A percentile compares a stretch with the other conserved stretches of the same genome.
Evolutionary conservation across 2,888 invertebrate genomes (phyloP).

Genomic region (Amitus sp.): DNA sequence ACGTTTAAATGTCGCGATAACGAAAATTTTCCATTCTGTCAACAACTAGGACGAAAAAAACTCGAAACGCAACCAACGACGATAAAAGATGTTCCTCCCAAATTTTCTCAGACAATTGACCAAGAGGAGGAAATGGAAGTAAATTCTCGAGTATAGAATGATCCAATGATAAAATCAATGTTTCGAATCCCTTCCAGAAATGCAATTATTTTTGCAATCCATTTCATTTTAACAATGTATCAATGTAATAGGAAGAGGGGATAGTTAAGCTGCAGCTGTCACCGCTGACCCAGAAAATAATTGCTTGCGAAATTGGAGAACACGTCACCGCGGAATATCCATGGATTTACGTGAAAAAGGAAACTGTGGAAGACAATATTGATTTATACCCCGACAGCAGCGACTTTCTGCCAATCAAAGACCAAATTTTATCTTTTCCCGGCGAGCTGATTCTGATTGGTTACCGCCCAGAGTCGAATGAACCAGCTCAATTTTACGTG

Average conservation of each 20-base stretch:
- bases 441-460: conserved; percentile 69
- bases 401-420: conserved; percentile 65
- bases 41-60: no score
- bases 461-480: conserved; percentile 73
- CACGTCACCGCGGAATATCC: conserved; percentile 79
- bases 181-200: not conserved
- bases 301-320: conserved; percentile 75
- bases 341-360: conserved; percentile 75
- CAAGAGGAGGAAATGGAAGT: no score
- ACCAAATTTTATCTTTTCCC: conserved; percentile 62
- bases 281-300: conserved; percentile 70
- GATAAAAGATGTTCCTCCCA: no score
- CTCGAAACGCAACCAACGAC: no score
- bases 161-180: not conserved
- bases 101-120: not conserved
- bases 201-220: not conserved
- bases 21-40: no score
- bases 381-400: conserved; percentile 69
- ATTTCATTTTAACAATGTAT: not conserved
- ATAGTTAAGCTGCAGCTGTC: conserved; percentile 69
- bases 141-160: not conserved
- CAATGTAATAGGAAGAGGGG: conserved; percentile 66
- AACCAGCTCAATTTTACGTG: conserved; percentile 76
- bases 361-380: conserved; percentile 72
- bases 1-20: no score